phyloP scores from a whole-genome alignment of 2,797 vertebrate species.

The Cygnus olor region DNA sequence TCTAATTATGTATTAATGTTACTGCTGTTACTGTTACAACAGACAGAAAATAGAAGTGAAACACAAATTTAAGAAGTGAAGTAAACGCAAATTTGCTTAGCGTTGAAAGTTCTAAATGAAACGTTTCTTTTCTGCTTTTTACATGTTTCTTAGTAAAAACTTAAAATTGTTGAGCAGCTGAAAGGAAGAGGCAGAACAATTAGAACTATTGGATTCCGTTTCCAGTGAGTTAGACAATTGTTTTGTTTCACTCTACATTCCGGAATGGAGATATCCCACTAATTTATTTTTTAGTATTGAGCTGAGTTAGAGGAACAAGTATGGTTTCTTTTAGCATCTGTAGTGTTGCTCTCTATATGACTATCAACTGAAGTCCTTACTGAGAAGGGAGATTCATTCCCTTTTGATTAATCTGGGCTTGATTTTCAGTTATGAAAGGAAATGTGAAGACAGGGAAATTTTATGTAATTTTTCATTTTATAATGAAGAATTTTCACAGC shows the following conservation, averaged over 20 bases:
- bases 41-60: constrained; percentile 5
- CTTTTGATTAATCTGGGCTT: background rate
- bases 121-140: background rate
- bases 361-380: background rate
- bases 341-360: background rate
- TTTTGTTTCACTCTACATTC: constrained; percentile 14
- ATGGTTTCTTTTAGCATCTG: background rate
- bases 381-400: background rate
- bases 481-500: background rate
- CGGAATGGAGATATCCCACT: background rate
- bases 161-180: background rate
- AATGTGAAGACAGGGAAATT: background rate
- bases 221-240: background rate
- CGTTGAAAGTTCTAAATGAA: background rate
- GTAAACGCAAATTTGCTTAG: background rate
- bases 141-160: background rate
- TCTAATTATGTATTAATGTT: constrained; percentile 56
- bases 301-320: background rate
- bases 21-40: constrained; percentile 56
- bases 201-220: background rate
- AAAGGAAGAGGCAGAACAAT: background rate
- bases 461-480: background rate
- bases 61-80: constrained; percentile 11
- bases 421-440: background rate
- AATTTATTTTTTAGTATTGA: background rate